These are phyloP conservation scores for Steatocranus sp. DNA, from an alignment of 2,797 vertebrate genomes.

Conservation along the genomic window DNA sequence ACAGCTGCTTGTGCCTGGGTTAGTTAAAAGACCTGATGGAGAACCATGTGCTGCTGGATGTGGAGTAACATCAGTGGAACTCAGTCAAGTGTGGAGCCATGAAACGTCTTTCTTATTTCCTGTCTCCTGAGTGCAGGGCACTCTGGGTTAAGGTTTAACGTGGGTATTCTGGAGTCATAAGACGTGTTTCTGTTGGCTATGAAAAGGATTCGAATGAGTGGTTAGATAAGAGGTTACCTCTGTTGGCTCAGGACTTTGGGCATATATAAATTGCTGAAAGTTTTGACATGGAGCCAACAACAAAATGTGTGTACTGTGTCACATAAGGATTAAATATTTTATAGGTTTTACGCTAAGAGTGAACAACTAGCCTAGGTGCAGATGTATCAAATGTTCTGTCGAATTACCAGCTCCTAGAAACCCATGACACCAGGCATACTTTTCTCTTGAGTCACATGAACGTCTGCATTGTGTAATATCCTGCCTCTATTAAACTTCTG, in stretches of 20 bases:
- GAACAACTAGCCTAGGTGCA: neutral
- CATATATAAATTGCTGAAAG: neutral
- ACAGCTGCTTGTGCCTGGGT: constrained; percentile 50
- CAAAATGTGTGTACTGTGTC: neutral
- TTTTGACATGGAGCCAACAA: neutral
- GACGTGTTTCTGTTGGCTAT: neutral
- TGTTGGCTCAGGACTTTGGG: neutral
- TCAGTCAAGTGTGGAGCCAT: constrained; percentile 23
- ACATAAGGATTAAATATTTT: neutral
- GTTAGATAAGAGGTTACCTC: constrained; percentile 26
- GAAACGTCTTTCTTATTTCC: neutral
- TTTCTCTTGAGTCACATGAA: constrained; percentile 53
- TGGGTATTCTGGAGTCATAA: neutral
- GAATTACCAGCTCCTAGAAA: neutral
- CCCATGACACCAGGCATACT: constrained; percentile 39
- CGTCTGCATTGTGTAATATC: constrained; percentile 52
- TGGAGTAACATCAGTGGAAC: constrained; percentile 25
- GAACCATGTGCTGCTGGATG: constrained; percentile 44
- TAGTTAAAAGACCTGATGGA: constrained; percentile 40
- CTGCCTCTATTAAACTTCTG: constrained; percentile 19
- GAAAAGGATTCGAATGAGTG: constrained; percentile 11
- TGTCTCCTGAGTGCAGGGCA: neutral
- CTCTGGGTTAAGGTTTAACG: neutral
- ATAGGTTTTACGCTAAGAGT: neutral
- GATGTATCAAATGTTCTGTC: neutral